phyloP scores from a whole-genome alignment of 2,797 vertebrate species.

The Dryobates pubescens region DNA sequence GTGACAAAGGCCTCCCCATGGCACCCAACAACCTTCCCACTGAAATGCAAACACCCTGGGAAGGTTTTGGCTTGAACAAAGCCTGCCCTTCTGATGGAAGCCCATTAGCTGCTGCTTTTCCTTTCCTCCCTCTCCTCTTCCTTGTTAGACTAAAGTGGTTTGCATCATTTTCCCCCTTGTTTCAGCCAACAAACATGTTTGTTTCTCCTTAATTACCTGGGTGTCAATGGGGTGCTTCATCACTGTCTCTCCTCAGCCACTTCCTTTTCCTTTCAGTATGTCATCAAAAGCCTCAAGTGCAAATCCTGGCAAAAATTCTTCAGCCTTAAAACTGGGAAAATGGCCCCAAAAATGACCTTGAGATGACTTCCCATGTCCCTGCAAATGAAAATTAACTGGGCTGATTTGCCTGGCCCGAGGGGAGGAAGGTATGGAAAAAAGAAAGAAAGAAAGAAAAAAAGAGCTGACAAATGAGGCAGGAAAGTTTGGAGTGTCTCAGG shows the following conservation, averaged over 20 bases:
- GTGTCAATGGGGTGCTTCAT: conserved; percentile 68
- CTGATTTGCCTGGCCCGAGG: conserved; percentile 59
- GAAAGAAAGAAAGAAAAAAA: neutral
- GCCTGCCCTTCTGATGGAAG: neutral
- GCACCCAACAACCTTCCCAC: neutral
- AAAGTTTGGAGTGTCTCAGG: conserved; percentile 33
- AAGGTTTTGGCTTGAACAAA: conserved; percentile 8
- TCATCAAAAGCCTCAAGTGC: conserved; percentile 39
- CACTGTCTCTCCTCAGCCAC: conserved; percentile 58
- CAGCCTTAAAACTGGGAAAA: conserved; percentile 16
- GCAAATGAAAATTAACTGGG: conserved; percentile 65
- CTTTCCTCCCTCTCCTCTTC: neutral
- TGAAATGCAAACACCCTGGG: neutral
- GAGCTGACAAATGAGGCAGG: conserved; percentile 56
- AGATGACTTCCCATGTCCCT: neutral
- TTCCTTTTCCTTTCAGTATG: conserved; percentile 46
- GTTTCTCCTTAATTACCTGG: conserved; percentile 70
- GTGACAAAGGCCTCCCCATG: neutral
- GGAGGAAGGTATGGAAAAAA: conserved; percentile 7
- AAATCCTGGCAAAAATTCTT: conserved; percentile 25
- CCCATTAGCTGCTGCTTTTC: conserved; percentile 8
- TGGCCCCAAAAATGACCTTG: conserved; percentile 61
- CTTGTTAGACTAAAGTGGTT: conserved; percentile 23
- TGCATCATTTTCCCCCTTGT: conserved; percentile 22
- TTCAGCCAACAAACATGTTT: conserved; percentile 59